These are phyloP conservation scores for Mohoua ochrocephala DNA, from an alignment of 2,113 vertebrate genomes.

Conservation along the genomic window DNA sequence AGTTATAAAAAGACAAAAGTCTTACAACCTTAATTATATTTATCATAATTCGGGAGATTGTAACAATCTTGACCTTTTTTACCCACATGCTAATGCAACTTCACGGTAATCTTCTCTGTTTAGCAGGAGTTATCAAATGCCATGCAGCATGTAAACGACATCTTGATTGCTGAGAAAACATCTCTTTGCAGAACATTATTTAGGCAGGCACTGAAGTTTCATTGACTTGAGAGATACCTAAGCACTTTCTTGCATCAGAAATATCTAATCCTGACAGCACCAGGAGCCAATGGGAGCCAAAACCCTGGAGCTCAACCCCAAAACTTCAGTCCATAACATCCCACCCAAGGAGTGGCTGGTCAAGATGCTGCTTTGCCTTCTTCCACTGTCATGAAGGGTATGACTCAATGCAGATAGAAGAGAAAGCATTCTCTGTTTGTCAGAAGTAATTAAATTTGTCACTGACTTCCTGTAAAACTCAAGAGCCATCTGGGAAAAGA, in stretches of 20 bases:
- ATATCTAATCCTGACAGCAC: neutral
- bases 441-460: conserved; percentile 71
- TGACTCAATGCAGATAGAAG: conserved; percentile 18
- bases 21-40: neutral
- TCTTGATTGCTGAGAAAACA: neutral
- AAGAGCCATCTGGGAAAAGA: conserved; percentile 65
- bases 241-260: neutral
- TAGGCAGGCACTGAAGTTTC: neutral
- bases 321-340: neutral
- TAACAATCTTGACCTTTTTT: neutral
- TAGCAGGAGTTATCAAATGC: neutral
- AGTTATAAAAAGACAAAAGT: neutral
- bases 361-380: neutral
- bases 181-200: neutral
- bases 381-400: neutral
- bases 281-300: neutral
- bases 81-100: neutral
- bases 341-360: neutral
- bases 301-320: neutral
- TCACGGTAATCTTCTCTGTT: conserved; percentile 1
- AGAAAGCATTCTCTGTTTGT: conserved; percentile 57
- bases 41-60: neutral
- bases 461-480: conserved; percentile 53
- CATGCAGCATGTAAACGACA: neutral
- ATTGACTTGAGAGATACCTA: neutral